A percentile compares a stretch with the other conserved stretches of the same genome.
These are phyloP conservation scores for Laticauda colubrina DNA, from an alignment of 2,113 vertebrate species.

Conservation along the genomic window DNA sequence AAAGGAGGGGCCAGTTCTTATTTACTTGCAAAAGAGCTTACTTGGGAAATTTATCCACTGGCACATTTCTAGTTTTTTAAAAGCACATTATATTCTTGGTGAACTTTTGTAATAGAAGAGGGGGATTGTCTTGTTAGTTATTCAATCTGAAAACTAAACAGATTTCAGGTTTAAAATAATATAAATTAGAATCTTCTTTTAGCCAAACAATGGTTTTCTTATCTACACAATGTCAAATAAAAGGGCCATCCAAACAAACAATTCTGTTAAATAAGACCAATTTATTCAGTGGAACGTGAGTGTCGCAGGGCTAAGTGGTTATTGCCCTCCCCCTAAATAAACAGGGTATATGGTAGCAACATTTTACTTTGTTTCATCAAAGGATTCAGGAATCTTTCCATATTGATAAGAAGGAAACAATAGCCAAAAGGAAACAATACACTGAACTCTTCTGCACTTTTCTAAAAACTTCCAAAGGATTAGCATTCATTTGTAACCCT, in stretches of 20 bases:
- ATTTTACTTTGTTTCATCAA: conserved; percentile 49
- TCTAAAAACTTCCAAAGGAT: background rate
- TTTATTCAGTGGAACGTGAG: background rate
- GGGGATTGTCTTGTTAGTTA: conserved; percentile 32
- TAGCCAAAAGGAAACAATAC: background rate
- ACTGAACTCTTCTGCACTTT: background rate
- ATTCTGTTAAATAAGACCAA: background rate
- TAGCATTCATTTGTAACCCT: background rate
- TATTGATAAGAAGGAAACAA: conserved; percentile 6
- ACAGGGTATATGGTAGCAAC: conserved; percentile 47
- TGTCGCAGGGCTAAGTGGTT: background rate
- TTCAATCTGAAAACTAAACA: conserved; percentile 33
- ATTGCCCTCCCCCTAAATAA: background rate
- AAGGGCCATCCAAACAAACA: conserved; percentile 4
- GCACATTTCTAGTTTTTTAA: conserved; percentile 46
- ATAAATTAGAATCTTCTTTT: conserved; percentile 28
- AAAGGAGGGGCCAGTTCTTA: conserved; percentile 19
- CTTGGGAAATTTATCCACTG: conserved; percentile 11
- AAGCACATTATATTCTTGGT: conserved; percentile 22
- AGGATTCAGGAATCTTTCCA: conserved; percentile 52
- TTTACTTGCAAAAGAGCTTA: conserved; percentile 21
- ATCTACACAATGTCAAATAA: conserved; percentile 37
- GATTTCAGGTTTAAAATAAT: conserved; percentile 28
- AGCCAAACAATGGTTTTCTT: conserved; percentile 23
- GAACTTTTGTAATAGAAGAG: conserved; percentile 36